Percentiles rank a stretch among this genome's conserved stretches.
phyloP scores from a whole-genome alignment of 2,888 invertebrate species.

The Drosophila crucigera region DNA sequence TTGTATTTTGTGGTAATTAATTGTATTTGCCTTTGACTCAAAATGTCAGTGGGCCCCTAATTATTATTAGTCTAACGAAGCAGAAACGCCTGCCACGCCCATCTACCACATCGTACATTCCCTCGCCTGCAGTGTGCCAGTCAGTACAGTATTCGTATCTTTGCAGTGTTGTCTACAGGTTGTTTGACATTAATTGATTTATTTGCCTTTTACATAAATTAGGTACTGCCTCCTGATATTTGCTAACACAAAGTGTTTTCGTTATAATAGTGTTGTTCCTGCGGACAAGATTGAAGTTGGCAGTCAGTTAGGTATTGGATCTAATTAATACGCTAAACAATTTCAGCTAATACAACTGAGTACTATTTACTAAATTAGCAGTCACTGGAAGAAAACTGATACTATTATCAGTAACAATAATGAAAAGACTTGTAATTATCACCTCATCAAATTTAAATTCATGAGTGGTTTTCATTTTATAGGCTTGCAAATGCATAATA shows the following conservation, averaged over 20 bases:
- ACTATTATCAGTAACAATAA: background rate
- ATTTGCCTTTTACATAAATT: slow-evolving; percentile 81
- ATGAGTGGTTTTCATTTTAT: background rate
- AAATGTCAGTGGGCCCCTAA: slow-evolving; percentile 76
- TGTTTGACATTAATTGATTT: slow-evolving; percentile 84
- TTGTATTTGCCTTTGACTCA: slow-evolving; percentile 80
- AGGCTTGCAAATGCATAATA: background rate
- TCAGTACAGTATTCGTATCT: slow-evolving; percentile 34
- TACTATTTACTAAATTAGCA: background rate
- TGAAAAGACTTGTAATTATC: background rate
- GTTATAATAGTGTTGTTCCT: slow-evolving; percentile 1
- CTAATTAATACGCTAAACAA: slow-evolving; percentile 8
- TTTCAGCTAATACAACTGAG: background rate
- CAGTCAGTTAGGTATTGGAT: slow-evolving; percentile 1
- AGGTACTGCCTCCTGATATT: slow-evolving; percentile 56
- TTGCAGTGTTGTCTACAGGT: slow-evolving; percentile 70
- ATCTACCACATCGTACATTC: background rate
- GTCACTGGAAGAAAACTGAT: background rate
- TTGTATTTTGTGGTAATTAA: slow-evolving; percentile 78
- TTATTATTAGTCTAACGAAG: slow-evolving; percentile 76
- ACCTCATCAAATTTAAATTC: background rate
- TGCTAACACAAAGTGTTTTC: slow-evolving; percentile 34
- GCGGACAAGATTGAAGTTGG: background rate
- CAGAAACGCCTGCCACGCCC: slow-evolving; percentile 43
- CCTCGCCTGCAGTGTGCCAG: background rate